Evolutionary conservation across 2,797 vertebrate species (phyloP).

Genomic region (Takifugu rubripes): DNA sequence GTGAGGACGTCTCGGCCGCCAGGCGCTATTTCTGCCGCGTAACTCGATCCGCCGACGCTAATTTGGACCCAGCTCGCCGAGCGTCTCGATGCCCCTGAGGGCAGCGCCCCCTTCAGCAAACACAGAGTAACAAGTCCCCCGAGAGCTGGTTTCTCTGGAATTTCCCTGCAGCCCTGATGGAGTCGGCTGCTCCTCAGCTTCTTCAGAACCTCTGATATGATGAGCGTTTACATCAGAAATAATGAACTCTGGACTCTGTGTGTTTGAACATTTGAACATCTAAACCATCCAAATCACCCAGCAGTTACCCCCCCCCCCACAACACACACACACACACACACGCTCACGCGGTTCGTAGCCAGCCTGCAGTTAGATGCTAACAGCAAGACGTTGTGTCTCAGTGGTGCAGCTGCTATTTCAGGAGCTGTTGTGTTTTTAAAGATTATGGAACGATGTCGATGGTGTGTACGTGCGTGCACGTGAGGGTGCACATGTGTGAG

Average conservation of each 20-base stretch:
- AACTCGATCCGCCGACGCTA: background rate
- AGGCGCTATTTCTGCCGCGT: background rate
- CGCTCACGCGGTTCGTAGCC: constrained; percentile 5
- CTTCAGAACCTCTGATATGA: too few species aligned
- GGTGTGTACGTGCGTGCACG: too few species aligned
- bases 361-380: too few species aligned
- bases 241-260: background rate
- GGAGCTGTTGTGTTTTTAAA: constrained; percentile 37
- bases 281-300: too few species aligned
- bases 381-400: too few species aligned
- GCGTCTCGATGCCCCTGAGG: background rate
- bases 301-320: too few species aligned
- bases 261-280: too few species aligned
- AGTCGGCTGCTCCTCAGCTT: too few species aligned
- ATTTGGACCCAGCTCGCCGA: background rate
- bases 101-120: background rate
- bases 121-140: background rate
- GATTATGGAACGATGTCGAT: constrained; percentile 34
- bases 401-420: constrained; percentile 54
- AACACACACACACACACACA: constrained; percentile 11
- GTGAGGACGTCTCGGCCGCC: too few species aligned
- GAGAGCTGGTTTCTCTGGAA: background rate
- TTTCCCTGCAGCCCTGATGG: too few species aligned
- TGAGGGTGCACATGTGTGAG: too few species aligned
- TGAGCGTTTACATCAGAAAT: background rate